Conservation (phyloP, 1,140 invertebrate genomes). For the Pogonognathellus flavescens region DNA sequence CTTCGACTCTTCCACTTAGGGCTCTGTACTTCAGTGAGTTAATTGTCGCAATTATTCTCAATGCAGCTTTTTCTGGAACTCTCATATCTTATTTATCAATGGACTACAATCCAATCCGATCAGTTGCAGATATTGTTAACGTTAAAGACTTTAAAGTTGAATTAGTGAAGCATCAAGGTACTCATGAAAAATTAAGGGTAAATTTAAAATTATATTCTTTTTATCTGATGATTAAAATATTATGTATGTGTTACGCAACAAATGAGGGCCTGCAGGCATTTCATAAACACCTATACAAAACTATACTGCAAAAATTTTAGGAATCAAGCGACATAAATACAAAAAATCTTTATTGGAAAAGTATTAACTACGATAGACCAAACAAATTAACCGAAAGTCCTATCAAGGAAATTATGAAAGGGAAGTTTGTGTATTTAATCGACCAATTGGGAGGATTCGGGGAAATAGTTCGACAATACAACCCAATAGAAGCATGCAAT, state of each 20-base stretch:
- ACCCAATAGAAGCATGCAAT: background rate
- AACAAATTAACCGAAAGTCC: background rate
- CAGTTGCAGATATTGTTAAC: conserved; percentile 14
- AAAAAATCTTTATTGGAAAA: background rate
- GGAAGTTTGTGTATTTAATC: background rate
- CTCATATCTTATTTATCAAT: conserved; percentile 15
- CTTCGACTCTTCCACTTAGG: background rate
- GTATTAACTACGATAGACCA: background rate
- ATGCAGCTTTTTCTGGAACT: conserved; percentile 16
- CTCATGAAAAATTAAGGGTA: background rate
- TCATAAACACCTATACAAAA: no score
- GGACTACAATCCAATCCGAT: background rate
- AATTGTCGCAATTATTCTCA: background rate
- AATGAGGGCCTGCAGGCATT: no score
- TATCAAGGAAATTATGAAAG: background rate
- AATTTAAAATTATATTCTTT: background rate
- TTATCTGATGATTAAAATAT: no score
- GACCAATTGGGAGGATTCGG: background rate
- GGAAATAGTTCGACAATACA: background rate
- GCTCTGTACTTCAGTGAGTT: background rate
- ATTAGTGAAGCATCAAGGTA: background rate
- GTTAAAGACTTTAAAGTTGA: conserved; percentile 15
- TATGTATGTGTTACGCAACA: no score
- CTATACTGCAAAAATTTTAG: background rate
- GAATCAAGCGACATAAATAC: background rate